phyloP scores from a whole-genome alignment of 2,888 invertebrate species.

The Cataglyphis altisquamis region DNA sequence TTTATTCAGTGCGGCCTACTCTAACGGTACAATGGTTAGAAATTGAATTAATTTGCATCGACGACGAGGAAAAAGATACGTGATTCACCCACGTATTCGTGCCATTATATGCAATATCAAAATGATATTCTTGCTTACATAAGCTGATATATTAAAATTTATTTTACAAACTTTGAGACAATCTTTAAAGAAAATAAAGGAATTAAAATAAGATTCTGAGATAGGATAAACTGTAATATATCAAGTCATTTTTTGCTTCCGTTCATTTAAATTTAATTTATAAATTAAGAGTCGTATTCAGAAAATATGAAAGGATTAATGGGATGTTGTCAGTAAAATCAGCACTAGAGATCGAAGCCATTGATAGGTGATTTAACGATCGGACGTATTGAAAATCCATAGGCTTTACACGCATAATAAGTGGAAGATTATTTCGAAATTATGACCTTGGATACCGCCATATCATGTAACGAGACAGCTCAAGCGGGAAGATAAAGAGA shows the following conservation, averaged over 20 bases:
- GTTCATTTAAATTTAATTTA: conserved; percentile 17
- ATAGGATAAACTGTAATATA: not conserved
- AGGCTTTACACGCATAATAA: conserved; percentile 77
- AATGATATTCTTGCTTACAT: conserved; percentile 5
- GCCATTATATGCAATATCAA: conserved; percentile 2
- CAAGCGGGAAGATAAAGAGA: conserved; percentile 52
- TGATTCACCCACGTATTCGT: conserved; percentile 41
- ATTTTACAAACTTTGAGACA: not conserved
- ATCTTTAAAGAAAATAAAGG: not conserved
- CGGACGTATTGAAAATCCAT: conserved; percentile 71
- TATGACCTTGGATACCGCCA: conserved; percentile 79
- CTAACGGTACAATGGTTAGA: conserved; percentile 45
- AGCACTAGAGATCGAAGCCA: conserved; percentile 46
- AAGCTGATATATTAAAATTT: not conserved
- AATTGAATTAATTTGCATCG: conserved; percentile 51
- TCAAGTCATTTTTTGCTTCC: not conserved
- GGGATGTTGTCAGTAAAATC: conserved; percentile 17
- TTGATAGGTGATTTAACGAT: conserved; percentile 59
- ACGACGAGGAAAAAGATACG: conserved; percentile 33
- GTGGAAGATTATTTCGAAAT: conserved; percentile 75
- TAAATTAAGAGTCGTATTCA: conserved; percentile 9
- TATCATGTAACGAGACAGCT: conserved; percentile 81
- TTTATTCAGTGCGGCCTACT: conserved; percentile 30
- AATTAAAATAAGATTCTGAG: not conserved
- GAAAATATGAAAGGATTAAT: conserved; percentile 14